Base-by-base conservation (phyloP, 2,888 invertebrate species). In the Sthenelais limicola region DNA sequence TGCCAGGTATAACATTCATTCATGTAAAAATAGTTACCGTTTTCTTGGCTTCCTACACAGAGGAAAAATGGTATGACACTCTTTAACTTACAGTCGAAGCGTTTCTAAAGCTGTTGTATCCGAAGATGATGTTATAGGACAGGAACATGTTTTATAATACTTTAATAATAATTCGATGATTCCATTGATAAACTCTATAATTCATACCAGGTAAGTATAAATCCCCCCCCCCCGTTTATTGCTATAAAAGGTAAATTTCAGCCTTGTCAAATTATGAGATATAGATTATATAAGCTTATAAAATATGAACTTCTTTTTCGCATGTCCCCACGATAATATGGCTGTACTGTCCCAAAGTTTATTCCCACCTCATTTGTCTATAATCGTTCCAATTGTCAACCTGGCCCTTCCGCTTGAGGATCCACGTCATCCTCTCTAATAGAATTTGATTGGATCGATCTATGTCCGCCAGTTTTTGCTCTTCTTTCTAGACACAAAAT, bases 321-420 rank as follows among this genome's bases (percentile, higher is more conserved):
- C 18, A 15, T 12, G 18, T 43, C 12, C 47, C 18, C 18, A 43
- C 18, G 12, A 43, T 18, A 12, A 43, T 43, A 43, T 43, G 12
- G 47, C 18, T 43, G n/a, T n/a, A n/a, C n/a, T 43, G 18, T 43
- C 47, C 18, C 18, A 43, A 43, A 15, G 12, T 15, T 43, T 43
- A 12, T 18, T 52, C 26, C 48, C 38, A 83, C 84, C 82, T 83
- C 68, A 77, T 79, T 15, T 79, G 74, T 51, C 82, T 77, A 72
- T 84, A 82, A 56, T 82, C 80, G 76, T 85, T 84, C 83, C 83
- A 84, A 77, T 83, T 82, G 74, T 85, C 84, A 32, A 84, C 73
- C 9, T 77, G 73, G 3, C 83, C 81, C 2, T 78, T 79, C 1
- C 79, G 77, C 72, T 80, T 82, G 81, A 85, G 81, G 52, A 85